Percentiles rank a stretch among this genome's conserved stretches.
These are phyloP conservation scores for Menidia beryllina DNA, from an alignment of 2,113 vertebrate genomes.

Conservation along the genomic window DNA sequence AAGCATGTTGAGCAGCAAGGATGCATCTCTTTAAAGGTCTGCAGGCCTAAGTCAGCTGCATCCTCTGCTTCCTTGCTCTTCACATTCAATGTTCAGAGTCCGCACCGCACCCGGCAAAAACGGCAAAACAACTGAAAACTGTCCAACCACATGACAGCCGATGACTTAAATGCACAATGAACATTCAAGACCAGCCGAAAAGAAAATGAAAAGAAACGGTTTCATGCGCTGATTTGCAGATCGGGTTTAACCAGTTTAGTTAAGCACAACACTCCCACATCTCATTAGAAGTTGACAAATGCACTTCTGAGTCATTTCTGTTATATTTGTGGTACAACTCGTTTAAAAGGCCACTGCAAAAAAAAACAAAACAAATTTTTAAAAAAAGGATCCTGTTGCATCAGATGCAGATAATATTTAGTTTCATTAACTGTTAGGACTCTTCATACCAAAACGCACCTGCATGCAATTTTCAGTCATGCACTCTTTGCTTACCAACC, in stretches of 20 bases:
- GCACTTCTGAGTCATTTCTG: neutral
- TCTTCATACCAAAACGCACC: conserved; percentile 50
- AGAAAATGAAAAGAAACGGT: neutral
- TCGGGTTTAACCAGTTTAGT: conserved; percentile 41
- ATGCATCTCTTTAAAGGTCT: conserved; percentile 34
- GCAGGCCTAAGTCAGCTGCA: conserved; percentile 28
- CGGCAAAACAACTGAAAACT: conserved; percentile 23
- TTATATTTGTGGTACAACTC: conserved; percentile 41
- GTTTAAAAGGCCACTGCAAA: conserved; percentile 41
- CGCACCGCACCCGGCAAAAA: conserved; percentile 24
- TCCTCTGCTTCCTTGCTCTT: conserved; percentile 6
- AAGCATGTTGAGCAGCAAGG: conserved; percentile 2
- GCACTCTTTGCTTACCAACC: conserved; percentile 87
- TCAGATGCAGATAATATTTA: conserved; percentile 6
- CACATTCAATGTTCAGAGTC: conserved; percentile 11
- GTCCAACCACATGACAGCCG: conserved; percentile 5
- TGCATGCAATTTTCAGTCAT: conserved; percentile 82
- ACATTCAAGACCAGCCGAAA: conserved; percentile 52
- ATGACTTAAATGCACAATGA: conserved; percentile 53
- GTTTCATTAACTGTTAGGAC: conserved; percentile 41
- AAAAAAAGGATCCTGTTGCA: neutral
- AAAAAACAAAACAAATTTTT: conserved; percentile 16
- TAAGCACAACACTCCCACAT: conserved; percentile 60
- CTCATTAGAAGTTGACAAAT: conserved; percentile 29
- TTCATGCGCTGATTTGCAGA: conserved; percentile 50